A percentile compares a stretch with the other conserved stretches of the same genome.
These are phyloP conservation scores for Phasianus colchicus DNA, from an alignment of 2,113 vertebrate species.

Conservation along the genomic window DNA sequence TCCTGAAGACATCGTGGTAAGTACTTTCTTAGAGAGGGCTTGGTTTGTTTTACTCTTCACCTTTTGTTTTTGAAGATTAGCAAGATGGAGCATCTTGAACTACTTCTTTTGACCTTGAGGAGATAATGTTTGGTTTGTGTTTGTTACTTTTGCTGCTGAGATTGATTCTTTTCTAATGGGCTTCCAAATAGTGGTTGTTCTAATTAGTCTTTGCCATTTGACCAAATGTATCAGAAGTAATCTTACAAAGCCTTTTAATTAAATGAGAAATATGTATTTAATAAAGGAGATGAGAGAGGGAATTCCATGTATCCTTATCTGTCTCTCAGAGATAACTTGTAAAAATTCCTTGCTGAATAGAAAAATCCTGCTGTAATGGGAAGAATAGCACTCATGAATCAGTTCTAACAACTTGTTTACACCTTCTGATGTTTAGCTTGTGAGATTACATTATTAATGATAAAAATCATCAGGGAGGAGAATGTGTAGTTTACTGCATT, in stretches of 20 bases:
- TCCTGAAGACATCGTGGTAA: constrained; percentile 97
- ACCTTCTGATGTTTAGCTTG: constrained; percentile 47
- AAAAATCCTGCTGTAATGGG: not conserved
- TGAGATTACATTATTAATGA: constrained; percentile 31
- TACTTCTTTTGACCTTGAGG: constrained; percentile 21
- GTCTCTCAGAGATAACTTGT: constrained; percentile 38
- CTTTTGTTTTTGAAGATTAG: not conserved
- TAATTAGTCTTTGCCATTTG: constrained; percentile 57
- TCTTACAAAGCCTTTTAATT: constrained; percentile 65
- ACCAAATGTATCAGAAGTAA: constrained; percentile 36
- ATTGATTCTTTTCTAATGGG: constrained; percentile 41
- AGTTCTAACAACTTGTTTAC: constrained; percentile 48
- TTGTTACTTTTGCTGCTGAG: constrained; percentile 22
- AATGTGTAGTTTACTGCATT: constrained; percentile 23
- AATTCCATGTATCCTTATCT: constrained; percentile 59
- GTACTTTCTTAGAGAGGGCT: constrained; percentile 37
- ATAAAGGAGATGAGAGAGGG: constrained; percentile 41
- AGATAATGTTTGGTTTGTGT: constrained; percentile 20
- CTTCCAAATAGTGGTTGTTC: constrained; percentile 33
- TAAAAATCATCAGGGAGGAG: constrained; percentile 42
- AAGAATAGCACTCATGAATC: constrained; percentile 44
- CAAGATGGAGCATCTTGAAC: not conserved
- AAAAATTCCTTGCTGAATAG: constrained; percentile 61
- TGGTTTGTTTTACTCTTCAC: not conserved
- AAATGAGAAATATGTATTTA: constrained; percentile 65